Evolutionary conservation across 1,140 invertebrate genomes (phyloP), one percentile per base, ranked within the genome.

Genomic region (Drosophila baimaii): DNA sequence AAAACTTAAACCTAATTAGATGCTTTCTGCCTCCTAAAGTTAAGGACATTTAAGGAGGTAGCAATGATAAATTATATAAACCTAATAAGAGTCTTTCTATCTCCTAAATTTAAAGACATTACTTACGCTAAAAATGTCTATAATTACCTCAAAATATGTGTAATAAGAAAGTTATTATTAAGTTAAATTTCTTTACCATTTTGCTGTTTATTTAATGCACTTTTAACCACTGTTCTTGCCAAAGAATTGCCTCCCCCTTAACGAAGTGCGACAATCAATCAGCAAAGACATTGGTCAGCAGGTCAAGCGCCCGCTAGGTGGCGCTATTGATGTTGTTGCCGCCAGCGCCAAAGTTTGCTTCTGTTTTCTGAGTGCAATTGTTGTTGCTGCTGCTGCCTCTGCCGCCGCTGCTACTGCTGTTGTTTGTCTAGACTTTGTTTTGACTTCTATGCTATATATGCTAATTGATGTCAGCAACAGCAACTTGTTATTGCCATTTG

Each of bases 341-440:
- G 17, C 39, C 31, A n/a, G n/a, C n/a, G 23, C n/a, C 29, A 52
- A 52, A 52, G 49, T 52, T 49, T 39, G 31, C 58, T 52, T 33
- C 29, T 52, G 49, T 13, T n/a, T 54, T 54, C 31, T n/a, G 51
- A 35, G 51, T 33, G 19, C 5, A 39, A 21, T 33, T 37, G 46
- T 35, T 44, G 49, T 54, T 44, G n/a, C 44, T 39, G 29, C 6
- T 55, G 27, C 19, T 56, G 35, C 37, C 52, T 12, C 17, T 19
- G 17, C 17, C 5, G 10, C 54, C 17, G 39, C 10, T 29, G 35
- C 51, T 55, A 12, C 37, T 21, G 37, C 33, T 61, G 56, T 43
- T 74, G 73, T 75, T 75, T 73, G 73, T 82, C 88, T 90, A 80
- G 84, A 88, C 81, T 69, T 79, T 78, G 77, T 80, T 82, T 75